Conservation (phyloP, 2,113 vertebrate genomes). For the Lophochroa leadbeateri region DNA sequence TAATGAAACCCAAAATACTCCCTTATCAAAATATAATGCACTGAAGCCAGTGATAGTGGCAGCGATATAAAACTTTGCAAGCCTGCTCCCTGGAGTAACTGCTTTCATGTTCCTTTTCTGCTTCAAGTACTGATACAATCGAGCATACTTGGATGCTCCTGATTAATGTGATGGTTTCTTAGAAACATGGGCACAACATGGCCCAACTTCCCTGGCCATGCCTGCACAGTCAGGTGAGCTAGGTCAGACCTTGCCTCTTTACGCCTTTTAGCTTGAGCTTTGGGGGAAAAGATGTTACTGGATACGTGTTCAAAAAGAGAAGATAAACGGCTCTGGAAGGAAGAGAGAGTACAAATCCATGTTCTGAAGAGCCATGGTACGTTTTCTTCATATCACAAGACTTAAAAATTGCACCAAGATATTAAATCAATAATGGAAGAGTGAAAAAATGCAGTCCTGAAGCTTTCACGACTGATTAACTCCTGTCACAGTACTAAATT, state of each 20-base stretch:
- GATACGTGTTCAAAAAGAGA: not conserved
- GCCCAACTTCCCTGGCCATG: not conserved
- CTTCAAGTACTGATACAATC: constrained; percentile 50
- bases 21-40: not conserved
- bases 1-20: not conserved
- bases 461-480: constrained; percentile 8
- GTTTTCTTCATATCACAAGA: rapidly evolving
- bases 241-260: not conserved
- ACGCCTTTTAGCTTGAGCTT: not conserved
- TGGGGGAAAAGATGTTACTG: not conserved
- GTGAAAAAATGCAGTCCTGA: not conserved
- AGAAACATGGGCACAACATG: not conserved
- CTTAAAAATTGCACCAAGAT: not conserved
- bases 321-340: not conserved
- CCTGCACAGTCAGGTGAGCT: not conserved
- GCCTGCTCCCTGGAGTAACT: not conserved
- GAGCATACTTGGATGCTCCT: constrained; percentile 47
- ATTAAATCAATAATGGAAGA: not conserved
- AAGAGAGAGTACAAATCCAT: rapidly evolving
- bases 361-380: not conserved
- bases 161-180: constrained; percentile 42
- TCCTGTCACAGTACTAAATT: not conserved
- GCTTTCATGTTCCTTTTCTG: constrained; percentile 37
- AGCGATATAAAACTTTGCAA: constrained; percentile 27
- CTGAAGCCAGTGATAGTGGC: not conserved